phyloP scores from a whole-genome alignment of 1,140 invertebrate genomes.

The Hyles vespertilio region DNA sequence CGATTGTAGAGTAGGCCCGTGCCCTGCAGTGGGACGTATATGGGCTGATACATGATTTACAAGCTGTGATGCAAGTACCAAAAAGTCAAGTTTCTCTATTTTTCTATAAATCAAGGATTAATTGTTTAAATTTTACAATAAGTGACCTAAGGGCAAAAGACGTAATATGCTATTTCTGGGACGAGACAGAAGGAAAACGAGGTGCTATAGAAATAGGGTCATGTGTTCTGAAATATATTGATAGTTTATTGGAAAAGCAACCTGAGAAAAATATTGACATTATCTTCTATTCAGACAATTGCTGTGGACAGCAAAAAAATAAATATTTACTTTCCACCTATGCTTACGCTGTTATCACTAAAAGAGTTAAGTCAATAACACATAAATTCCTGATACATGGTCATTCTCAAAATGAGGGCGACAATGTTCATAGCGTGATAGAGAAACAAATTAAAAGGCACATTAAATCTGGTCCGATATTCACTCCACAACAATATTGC shows the following conservation, averaged over 20 bases:
- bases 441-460: conserved; percentile 24
- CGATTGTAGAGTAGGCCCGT: no score
- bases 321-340: conserved; percentile 38
- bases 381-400: conserved; percentile 38
- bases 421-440: conserved; percentile 21
- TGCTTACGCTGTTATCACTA: conserved; percentile 33
- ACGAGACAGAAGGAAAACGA: conserved; percentile 58
- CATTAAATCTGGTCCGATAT: conserved; percentile 27
- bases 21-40: no score
- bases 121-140: no score
- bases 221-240: conserved; percentile 46
- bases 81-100: no score
- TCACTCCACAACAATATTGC: conserved; percentile 19
- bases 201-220: conserved; percentile 64
- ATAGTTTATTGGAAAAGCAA: conserved; percentile 16
- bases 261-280: conserved; percentile 33
- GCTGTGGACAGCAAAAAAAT: conserved; percentile 64
- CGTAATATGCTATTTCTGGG: conserved; percentile 54
- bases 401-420: conserved; percentile 17
- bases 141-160: conserved; percentile 48
- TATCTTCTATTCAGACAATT: conserved; percentile 59
- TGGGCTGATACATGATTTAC: no score
- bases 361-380: conserved; percentile 45
- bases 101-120: no score
- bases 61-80: no score